Evolutionary conservation across 2,888 invertebrate species (phyloP).

Genomic region (Amorpha juglandis): DNA sequence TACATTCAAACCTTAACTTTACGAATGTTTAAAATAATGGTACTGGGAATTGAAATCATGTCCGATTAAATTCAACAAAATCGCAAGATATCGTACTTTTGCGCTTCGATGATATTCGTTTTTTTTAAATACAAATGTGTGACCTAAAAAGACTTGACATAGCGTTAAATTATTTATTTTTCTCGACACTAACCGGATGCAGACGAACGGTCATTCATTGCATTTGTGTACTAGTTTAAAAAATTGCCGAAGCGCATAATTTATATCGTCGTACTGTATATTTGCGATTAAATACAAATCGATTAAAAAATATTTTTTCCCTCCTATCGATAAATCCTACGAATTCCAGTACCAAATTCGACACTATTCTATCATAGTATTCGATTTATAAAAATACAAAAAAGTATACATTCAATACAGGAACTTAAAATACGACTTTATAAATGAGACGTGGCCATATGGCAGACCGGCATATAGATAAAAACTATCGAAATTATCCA

Average conservation of each 20-base stretch:
- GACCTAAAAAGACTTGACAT: too few species aligned
- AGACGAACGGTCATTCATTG: too few species aligned
- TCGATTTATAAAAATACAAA: constrained; percentile 6
- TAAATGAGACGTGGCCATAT: neutral
- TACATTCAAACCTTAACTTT: neutral
- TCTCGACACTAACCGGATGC: too few species aligned
- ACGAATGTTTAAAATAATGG: neutral
- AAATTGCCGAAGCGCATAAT: too few species aligned
- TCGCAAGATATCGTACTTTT: neutral
- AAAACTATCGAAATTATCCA: neutral
- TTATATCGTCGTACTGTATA: too few species aligned
- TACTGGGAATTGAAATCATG: neutral
- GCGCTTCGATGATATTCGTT: too few species aligned
- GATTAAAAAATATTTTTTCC: too few species aligned
- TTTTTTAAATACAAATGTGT: too few species aligned
- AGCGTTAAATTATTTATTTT: too few species aligned
- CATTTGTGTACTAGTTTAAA: too few species aligned
- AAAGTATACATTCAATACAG: constrained; percentile 15
- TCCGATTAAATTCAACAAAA: neutral
- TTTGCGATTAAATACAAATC: too few species aligned
- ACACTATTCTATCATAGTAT: neutral
- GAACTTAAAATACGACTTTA: constrained; percentile 19
- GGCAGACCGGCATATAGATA: neutral
- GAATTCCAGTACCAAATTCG: neutral
- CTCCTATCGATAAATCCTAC: neutral